Evolutionary conservation across 1,140 invertebrate species (phyloP).

Genomic region (Odontomachus brunneus): DNA sequence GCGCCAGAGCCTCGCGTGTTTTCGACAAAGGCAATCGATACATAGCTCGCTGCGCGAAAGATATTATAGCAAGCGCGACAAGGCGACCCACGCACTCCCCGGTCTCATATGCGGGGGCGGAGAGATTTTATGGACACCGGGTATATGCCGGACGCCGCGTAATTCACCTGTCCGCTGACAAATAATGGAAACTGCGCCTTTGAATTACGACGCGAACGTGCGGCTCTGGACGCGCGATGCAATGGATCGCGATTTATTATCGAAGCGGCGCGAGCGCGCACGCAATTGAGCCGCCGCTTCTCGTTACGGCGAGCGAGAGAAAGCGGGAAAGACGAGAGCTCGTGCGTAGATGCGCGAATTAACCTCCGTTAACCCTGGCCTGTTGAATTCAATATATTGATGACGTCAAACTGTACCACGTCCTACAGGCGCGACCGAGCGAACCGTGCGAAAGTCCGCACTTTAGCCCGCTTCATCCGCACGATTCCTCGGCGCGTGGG

Average conservation of each 20-base stretch:
- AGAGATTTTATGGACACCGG: conserved; percentile 34
- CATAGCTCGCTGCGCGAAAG: neutral
- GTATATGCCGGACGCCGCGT: neutral
- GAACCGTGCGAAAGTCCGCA: conserved; percentile 40
- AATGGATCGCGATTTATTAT: conserved; percentile 64
- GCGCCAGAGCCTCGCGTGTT: conserved; percentile 1
- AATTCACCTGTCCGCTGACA: conserved; percentile 48
- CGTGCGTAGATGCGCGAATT: conserved; percentile 78
- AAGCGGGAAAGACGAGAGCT: conserved; percentile 63
- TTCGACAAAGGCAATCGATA: conserved; percentile 39
- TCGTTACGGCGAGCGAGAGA: conserved; percentile 55
- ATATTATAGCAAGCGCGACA: neutral
- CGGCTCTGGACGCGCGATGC: conserved; percentile 55
- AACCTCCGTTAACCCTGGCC: conserved; percentile 79
- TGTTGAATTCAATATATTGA: conserved; percentile 79
- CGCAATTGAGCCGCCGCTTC: conserved; percentile 52
- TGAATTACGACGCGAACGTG: conserved; percentile 53
- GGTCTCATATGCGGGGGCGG: neutral
- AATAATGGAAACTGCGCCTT: conserved; percentile 55
- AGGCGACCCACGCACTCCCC: too few relatives aligned
- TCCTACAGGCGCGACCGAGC: conserved; percentile 65
- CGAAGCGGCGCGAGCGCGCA: neutral
- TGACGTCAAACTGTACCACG: conserved; percentile 79
- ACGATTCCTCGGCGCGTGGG: neutral
- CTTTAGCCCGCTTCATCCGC: conserved; percentile 4